Evolutionary conservation across 2,113 vertebrate genomes (phyloP).

Genomic region (Heteronetta atricapilla): DNA sequence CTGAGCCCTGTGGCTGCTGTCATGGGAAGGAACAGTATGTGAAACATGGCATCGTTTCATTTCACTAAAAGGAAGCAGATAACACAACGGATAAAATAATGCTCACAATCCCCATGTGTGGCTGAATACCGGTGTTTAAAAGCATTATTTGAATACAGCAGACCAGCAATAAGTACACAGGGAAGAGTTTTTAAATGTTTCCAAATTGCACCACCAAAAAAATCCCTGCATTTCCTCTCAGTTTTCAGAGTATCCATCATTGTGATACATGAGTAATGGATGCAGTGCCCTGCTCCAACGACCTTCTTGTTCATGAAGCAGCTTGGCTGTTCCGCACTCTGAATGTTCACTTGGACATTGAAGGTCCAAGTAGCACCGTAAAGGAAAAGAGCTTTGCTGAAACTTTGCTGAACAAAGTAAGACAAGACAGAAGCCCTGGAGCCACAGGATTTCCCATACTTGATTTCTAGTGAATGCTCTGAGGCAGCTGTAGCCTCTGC

Average conservation of each 20-base stretch:
- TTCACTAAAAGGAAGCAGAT: constrained; percentile 11
- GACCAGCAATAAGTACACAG: neutral
- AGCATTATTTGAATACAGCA: neutral
- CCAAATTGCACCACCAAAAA: neutral
- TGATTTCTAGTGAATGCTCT: neutral
- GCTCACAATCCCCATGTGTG: neutral
- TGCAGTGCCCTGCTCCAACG: neutral
- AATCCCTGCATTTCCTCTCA: neutral
- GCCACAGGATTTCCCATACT: neutral
- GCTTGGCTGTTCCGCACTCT: neutral
- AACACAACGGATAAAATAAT: neutral
- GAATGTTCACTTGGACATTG: neutral
- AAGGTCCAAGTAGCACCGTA: neutral
- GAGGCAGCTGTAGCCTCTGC: fast-evolving
- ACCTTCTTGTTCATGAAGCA: neutral
- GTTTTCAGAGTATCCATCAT: neutral
- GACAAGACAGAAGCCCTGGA: neutral
- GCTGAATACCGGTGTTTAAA: neutral
- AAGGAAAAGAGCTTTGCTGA: neutral
- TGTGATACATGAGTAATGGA: fast-evolving
- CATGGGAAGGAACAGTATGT: constrained; percentile 10
- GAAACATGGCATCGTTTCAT: neutral
- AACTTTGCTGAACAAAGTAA: neutral
- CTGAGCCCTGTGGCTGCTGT: constrained; percentile 58
- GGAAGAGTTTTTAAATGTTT: neutral